These are phyloP conservation scores for Drosophila austrosaltans DNA, from an alignment of 2,888 invertebrate genomes.

Conservation along the genomic window DNA sequence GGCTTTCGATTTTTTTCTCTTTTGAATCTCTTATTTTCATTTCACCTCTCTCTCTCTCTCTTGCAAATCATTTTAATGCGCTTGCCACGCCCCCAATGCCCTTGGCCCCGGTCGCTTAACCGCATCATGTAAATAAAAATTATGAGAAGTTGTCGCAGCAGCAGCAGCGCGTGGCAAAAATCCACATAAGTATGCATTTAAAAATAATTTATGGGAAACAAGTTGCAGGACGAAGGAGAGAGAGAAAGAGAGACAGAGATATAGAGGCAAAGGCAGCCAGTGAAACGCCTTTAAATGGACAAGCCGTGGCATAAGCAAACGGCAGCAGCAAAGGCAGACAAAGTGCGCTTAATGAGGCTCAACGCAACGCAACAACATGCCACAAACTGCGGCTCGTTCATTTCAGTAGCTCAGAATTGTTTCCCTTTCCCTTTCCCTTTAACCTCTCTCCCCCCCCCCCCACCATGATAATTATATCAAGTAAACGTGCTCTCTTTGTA, in stretches of 20 bases:
- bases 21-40: not conserved
- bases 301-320: slow-evolving; percentile 7
- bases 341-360: slow-evolving; percentile 66
- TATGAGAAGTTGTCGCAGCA: slow-evolving; percentile 58
- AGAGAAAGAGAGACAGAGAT: not conserved
- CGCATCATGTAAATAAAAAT: slow-evolving; percentile 60
- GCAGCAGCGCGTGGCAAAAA: slow-evolving; percentile 54
- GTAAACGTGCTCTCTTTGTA: not conserved
- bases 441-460: too few relatives aligned
- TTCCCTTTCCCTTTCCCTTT: too few relatives aligned
- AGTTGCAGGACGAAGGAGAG: slow-evolving; percentile 29
- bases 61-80: slow-evolving; percentile 51
- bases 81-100: slow-evolving; percentile 14
- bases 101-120: slow-evolving; percentile 21
- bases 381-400: slow-evolving; percentile 32
- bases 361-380: slow-evolving; percentile 49
- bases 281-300: slow-evolving; percentile 54
- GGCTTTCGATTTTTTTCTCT: not conserved
- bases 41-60: not conserved
- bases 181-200: slow-evolving; percentile 67
- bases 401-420: not conserved
- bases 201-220: slow-evolving; percentile 60
- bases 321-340: slow-evolving; percentile 36
- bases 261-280: not conserved
- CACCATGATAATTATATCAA: not conserved